Evolutionary conservation across 1,140 invertebrate species (phyloP), one percentile per base, ranked within the genome.

Genomic region (Archegozetes longisetosus): DNA sequence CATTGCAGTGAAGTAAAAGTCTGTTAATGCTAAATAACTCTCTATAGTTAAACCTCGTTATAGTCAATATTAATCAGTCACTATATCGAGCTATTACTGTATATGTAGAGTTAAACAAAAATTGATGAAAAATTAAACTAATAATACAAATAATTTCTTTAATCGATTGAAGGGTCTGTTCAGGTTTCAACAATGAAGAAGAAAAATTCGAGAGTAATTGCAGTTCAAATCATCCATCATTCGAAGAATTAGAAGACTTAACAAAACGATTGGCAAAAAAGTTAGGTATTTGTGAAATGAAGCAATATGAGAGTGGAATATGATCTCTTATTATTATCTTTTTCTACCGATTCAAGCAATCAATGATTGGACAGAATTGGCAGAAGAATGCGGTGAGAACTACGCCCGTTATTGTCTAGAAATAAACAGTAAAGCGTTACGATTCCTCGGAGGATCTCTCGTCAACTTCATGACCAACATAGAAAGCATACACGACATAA

Each of bases 391-490:
- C 60, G 22, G 63, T 51, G 1, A 59, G 58, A 3, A 55, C 20
- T 58, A 58, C 61, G n/a, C 53, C 40, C 20, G 40, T 52, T 13
- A 63, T 22, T 28, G 62, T 62, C 40, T 53, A 48, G 26, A 28
- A 14, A 12, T 40, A 28, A 52, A 63, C 60, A 55, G 58, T 25
- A 23, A 65, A 51, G 40, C 55, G 0, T 46, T 65, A 14, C 53
- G 47, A 47, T 65, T 65, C 40, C 49, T 65, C 1, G 64, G 64
- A 1, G 58, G 55, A 17, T 62, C 58, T 28, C 51, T 65, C 1
- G 50, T 61, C 50, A 61, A 65, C 4, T 63, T 65, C 60, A 49
- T 62, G 52, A 24, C 61, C 1, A 65, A 60, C 40, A 52, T 65
- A 4, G 64, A 65, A 52, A 65, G 61, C 51, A 58, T 65, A 28